Percentiles rank a stretch among this genome's conserved stretches.
Conservation (phyloP, 1,140 invertebrate species). For the Gonatopus flavifemur region DNA sequence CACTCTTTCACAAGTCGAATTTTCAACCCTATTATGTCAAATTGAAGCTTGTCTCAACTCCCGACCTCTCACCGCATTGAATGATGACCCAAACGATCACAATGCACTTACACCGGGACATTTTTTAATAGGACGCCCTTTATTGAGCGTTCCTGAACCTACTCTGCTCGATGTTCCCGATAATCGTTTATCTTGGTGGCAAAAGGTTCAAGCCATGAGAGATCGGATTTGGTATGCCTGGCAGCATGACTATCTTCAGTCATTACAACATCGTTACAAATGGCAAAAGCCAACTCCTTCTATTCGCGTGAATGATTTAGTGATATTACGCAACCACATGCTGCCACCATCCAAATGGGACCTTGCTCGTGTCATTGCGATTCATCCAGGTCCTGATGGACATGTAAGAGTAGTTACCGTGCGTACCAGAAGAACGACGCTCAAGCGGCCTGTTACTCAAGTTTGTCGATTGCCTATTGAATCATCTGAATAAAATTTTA, state of each 20-base stretch:
- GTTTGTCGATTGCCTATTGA: not conserved
- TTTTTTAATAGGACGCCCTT: conserved; percentile 23
- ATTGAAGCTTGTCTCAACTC: conserved; percentile 31
- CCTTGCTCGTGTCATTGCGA: not conserved
- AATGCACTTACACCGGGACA: conserved; percentile 37
- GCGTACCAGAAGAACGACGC: not conserved
- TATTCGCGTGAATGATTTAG: not conserved
- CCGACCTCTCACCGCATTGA: conserved; percentile 28
- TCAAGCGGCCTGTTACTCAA: not conserved
- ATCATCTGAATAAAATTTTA: too few species aligned
- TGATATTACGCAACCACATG: not conserved
- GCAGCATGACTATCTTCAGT: not conserved
- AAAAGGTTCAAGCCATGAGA: not conserved
- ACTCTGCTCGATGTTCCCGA: not conserved
- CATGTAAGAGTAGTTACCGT: not conserved
- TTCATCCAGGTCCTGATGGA: not conserved
- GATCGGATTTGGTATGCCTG: not conserved
- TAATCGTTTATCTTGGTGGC: not conserved
- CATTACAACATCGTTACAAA: not conserved
- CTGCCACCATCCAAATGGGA: not conserved
- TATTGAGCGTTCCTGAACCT: not conserved
- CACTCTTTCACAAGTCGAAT: conserved; percentile 28
- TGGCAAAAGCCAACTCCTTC: not conserved
- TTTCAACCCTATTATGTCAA: conserved; percentile 22
- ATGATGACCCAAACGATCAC: conserved; percentile 22